These are phyloP conservation scores for Hyles lineata DNA, from an alignment of 2,888 invertebrate genomes.

Conservation along the genomic window DNA sequence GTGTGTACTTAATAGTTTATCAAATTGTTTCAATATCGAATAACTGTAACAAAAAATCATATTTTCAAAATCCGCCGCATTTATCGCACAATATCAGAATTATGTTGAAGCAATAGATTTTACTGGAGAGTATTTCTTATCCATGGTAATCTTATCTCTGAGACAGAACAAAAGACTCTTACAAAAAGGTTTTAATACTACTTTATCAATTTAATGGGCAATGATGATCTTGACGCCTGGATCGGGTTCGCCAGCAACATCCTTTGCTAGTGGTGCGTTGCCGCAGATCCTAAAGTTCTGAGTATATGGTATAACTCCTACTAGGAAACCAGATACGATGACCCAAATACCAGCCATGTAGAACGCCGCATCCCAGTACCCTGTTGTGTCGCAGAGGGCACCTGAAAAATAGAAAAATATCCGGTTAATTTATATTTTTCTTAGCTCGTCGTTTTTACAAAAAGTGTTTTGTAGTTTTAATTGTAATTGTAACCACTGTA, in stretches of 20 bases:
- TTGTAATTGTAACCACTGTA: too few relatives aligned
- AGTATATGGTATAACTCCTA: constrained; percentile 87
- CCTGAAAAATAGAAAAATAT: constrained; percentile 55
- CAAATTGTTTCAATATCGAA: too few relatives aligned
- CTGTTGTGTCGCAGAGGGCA: constrained; percentile 85
- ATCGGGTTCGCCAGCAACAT: constrained; percentile 74
- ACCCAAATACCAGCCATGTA: constrained; percentile 93
- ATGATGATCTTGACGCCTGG: constrained; percentile 77
- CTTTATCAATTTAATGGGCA: constrained; percentile 63
- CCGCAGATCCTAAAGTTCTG: constrained; percentile 86
- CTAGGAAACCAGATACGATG: constrained; percentile 89
- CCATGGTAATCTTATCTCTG: background rate
- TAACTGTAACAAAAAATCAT: too few relatives aligned
- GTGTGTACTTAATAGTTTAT: too few relatives aligned
- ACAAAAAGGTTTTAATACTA: background rate
- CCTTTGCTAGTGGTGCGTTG: constrained; percentile 77
- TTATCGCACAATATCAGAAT: too few relatives aligned
- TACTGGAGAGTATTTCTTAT: background rate
- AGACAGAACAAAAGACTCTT: background rate
- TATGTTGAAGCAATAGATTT: too few relatives aligned
- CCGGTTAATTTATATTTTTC: background rate
- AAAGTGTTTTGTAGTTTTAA: too few relatives aligned
- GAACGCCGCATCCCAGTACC: constrained; percentile 91
- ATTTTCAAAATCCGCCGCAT: too few relatives aligned
- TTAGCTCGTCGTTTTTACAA: too few relatives aligned